Evolutionary conservation across 2,888 invertebrate genomes (phyloP).

Genomic region (Caenorhabditis japonica): DNA sequence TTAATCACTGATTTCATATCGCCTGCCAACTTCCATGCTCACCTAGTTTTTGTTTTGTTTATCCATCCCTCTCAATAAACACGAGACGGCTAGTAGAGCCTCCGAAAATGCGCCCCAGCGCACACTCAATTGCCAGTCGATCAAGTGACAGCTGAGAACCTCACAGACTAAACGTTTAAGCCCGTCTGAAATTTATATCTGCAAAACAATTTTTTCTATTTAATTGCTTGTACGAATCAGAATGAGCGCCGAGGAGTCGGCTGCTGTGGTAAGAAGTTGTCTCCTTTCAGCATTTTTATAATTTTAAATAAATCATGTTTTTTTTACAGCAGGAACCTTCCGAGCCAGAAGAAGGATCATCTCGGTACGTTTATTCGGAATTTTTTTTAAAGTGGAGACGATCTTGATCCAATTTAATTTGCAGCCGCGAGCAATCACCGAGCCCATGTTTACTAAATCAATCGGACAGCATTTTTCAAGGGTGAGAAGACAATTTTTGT

Average conservation of each 20-base stretch:
- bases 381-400: too few relatives aligned
- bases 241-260: conserved; percentile 22
- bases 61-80: conserved; percentile 13
- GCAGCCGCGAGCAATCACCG: conserved; percentile 1
- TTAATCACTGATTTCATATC: conserved; percentile 1
- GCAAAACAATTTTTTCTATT: conserved; percentile 1
- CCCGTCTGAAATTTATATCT: not conserved
- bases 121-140: conserved; percentile 9
- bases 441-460: conserved; percentile 2
- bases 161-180: not conserved
- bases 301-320: not conserved
- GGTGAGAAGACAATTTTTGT: too few relatives aligned
- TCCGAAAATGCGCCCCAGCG: conserved; percentile 26
- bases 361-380: conserved; percentile 2
- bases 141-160: conserved; percentile 34
- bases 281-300: too few relatives aligned
- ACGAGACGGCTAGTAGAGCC: not conserved
- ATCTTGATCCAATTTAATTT: too few relatives aligned
- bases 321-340: too few relatives aligned
- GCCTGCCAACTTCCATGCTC: not conserved
- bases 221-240: not conserved
- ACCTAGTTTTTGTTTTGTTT: conserved; percentile 14
- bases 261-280: conserved; percentile 15
- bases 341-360: conserved; percentile 17
- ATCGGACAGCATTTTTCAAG: conserved; percentile 34